Conservation (phyloP, 2,888 invertebrate species). For the Acleris laterana region DNA sequence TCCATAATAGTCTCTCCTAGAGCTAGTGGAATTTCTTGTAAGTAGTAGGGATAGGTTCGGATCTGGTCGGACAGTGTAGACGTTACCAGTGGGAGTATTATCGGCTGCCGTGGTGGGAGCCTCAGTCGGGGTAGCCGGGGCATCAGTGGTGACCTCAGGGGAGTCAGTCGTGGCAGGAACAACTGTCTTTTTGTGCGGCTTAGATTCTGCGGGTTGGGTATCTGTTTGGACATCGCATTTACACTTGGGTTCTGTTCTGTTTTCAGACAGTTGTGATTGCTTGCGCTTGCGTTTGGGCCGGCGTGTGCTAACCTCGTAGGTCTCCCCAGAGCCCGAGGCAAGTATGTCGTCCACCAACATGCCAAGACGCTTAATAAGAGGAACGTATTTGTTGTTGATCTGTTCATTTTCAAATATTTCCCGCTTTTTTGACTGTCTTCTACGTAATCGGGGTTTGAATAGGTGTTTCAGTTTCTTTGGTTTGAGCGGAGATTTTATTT, state of each 20-base stretch:
- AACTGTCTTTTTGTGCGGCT: constrained; percentile 69
- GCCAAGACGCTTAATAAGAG: constrained; percentile 71
- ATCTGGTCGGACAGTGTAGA: constrained; percentile 75
- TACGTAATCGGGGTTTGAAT: constrained; percentile 54
- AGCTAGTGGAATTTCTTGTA: constrained; percentile 79
- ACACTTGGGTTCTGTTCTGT: constrained; percentile 50
- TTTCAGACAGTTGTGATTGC: constrained; percentile 41
- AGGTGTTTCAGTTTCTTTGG: constrained; percentile 60
- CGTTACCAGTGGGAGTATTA: constrained; percentile 72
- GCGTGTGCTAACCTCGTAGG: constrained; percentile 47
- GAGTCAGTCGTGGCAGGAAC: constrained; percentile 62
- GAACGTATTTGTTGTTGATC: constrained; percentile 66
- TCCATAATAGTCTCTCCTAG: constrained; percentile 77
- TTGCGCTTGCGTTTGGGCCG: constrained; percentile 52
- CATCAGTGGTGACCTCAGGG: constrained; percentile 58
- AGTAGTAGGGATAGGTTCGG: constrained; percentile 77
- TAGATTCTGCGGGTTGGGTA: constrained; percentile 40
- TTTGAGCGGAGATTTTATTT: constrained; percentile 63
- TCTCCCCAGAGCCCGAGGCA: constrained; percentile 57
- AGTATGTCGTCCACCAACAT: constrained; percentile 75
- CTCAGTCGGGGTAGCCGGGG: constrained; percentile 55
- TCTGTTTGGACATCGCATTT: constrained; percentile 50
- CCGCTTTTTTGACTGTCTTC: constrained; percentile 60
- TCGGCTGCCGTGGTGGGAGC: constrained; percentile 68
- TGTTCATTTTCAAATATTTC: constrained; percentile 62